Evolutionary conservation across 2,888 invertebrate genomes (phyloP), one percentile per base, ranked within the genome.

Genomic region (Sphecodes monilicornis): DNA sequence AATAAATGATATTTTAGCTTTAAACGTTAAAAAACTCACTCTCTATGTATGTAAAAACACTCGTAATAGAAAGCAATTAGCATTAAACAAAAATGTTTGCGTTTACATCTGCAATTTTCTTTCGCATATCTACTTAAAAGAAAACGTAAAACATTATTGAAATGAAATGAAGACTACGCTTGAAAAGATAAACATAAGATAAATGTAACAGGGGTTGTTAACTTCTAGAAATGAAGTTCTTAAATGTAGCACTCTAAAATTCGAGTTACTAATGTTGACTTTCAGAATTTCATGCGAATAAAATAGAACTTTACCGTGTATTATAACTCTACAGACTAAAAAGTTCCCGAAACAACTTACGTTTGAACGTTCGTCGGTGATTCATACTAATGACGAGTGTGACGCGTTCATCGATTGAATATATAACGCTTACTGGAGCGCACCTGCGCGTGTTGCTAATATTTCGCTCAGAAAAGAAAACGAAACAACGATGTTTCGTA

Each of bases 361-460:
- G 11, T 89, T 82, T 86, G 86, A 90, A 91, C 91, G 92, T 92
- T 92, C 90, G 92, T 92, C 88, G 93, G 92, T 93, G 93, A 93
- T 92, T 93, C 93, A 93, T 91, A 87, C 86, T 78, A 84, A 80
- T 78, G 78, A 80, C 82, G 74, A 82, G 76, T 43, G 76, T 54
- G 76, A 80, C 80, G 77, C 84, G 68, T 83, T 66, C 78, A 84
- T 84, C 82, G 80, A 84, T 83, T 76, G 76, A 70, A 77, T 84
- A 74, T 78, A 68, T 77, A 75, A 79, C 79, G 78, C 71, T 76
- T 72, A 72, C 72, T 6, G 75, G 68, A 50, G 75, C 79, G 75
- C 86, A 87, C 87, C 86, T 86, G 87, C 87, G 76, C 73, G 32
- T 69, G 60, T 74, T 68, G 50, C 71, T 18, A 39, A 60, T 60